Evolutionary conservation across 2,888 invertebrate species (phyloP).

Genomic region (Drosophila limbata): DNA sequence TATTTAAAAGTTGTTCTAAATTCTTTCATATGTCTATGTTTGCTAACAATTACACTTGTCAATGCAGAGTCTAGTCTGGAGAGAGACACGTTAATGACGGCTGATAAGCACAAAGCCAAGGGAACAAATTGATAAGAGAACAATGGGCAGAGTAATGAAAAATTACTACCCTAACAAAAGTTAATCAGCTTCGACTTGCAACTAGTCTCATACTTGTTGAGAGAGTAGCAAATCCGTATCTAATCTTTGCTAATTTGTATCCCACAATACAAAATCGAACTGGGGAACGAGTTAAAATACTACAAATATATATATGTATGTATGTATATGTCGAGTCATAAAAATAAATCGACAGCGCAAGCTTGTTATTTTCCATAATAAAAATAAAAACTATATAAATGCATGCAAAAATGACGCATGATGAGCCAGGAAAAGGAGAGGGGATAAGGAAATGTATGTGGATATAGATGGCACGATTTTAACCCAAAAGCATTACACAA

Average conservation of each 20-base stretch:
- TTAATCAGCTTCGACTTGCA: conserved; percentile 30
- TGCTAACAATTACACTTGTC: conserved; percentile 13
- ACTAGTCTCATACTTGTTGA: background rate
- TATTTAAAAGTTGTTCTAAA: conserved; percentile 27
- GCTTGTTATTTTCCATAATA: conserved; percentile 70
- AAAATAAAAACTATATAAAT: conserved; percentile 63
- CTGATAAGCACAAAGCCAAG: conserved; percentile 47
- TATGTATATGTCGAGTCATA: conserved; percentile 45
- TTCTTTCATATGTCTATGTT: conserved; percentile 3
- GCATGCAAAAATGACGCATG: conserved; percentile 54
- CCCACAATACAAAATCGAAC: conserved; percentile 17
- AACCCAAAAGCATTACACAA: conserved; percentile 68
- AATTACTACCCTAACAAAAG: conserved; percentile 51
- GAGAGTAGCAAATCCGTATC: conserved; percentile 5
- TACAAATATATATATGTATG: conserved; percentile 22
- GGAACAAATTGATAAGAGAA: conserved; percentile 38
- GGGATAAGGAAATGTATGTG: conserved; percentile 9
- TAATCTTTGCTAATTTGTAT: conserved; percentile 56
- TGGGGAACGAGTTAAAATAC: conserved; percentile 35
- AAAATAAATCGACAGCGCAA: conserved; percentile 71
- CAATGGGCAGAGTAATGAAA: conserved; percentile 5
- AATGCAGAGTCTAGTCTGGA: background rate
- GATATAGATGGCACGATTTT: conserved; percentile 39
- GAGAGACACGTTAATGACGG: conserved; percentile 9
- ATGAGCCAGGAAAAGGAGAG: conserved; percentile 8